Evolutionary conservation across 1,140 invertebrate genomes (phyloP), one percentile per base, ranked within the genome.

Genomic region (Trissolcus basalis): DNA sequence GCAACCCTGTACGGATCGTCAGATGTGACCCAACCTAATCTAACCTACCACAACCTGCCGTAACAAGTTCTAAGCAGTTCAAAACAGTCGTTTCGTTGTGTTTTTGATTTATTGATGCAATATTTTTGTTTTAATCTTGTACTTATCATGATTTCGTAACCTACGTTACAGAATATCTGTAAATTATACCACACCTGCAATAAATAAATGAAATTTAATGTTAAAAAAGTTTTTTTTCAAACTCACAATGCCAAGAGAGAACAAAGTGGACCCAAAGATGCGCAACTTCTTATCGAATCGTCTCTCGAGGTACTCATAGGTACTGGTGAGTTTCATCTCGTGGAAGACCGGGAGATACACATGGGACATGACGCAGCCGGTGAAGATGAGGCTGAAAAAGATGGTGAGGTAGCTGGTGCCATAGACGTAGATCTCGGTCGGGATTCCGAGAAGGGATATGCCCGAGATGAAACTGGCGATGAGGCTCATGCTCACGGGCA

Each of bases 301-400:
- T 76, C 89, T 89, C 80, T 96, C 94, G 64, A 96, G 87, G 81
- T 97, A 97, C 92, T 96, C 93, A 88, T 96, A 96, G 13, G 93
- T 93, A 48, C 94, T 96, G 43, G 94, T 96, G 4, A 96, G 80
- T 77, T 92, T 89, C 4, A 96, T 89, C n/a, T 93, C 91, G 77
- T 95, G 93, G 79, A 95, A 95, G 0, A 96, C 92, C 0, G 96
- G 96, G 36, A 96, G 83, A 81, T 93, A 96, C 19, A 96, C 89
- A 67, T 90, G 90, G 0, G 90, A 90, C 77, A 95, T 90, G 5
- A 92, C 85, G 10, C 94, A 72, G 7, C 91, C 92, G 81, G 93
- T 92, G 6, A 93, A 60, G 0, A 93, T 72, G 12, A 93, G 86
- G 0, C 91, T 91, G 6, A 91, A 85, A 1, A 91, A 83, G 2